Evolutionary conservation across 1,140 invertebrate species (phyloP).

Genomic region (Cotesia vestalis): DNA sequence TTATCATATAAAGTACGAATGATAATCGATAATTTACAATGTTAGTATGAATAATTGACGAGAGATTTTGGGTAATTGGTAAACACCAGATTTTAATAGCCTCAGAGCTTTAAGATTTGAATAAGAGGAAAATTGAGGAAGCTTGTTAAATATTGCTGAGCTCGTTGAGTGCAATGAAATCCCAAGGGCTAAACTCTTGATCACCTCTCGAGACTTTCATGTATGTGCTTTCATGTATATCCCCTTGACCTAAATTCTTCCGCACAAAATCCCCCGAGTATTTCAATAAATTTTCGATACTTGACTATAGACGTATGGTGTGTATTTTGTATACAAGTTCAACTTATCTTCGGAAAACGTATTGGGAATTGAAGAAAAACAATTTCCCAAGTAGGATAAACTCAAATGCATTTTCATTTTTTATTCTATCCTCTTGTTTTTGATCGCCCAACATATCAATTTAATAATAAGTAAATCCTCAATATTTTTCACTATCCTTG

Average conservation of each 20-base stretch:
- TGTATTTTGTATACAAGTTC: neutral
- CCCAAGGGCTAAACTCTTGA: constrained; percentile 13
- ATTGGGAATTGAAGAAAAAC: constrained; percentile 7
- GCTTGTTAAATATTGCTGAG: constrained; percentile 27
- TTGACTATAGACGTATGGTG: neutral
- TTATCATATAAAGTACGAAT: no score
- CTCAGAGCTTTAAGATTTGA: neutral
- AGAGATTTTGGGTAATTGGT: no score
- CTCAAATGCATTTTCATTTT: no score
- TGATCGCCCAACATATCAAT: no score
- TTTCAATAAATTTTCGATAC: constrained; percentile 12
- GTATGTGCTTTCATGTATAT: neutral
- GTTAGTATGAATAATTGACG: no score
- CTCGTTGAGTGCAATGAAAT: constrained; percentile 1
- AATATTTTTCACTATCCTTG: no score
- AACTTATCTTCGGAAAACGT: neutral
- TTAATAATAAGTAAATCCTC: no score
- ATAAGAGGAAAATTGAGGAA: neutral
- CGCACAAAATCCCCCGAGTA: neutral
- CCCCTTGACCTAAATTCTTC: constrained; percentile 17
- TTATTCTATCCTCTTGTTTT: no score
- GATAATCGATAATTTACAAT: no score
- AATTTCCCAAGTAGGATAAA: no score
- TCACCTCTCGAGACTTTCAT: constrained; percentile 1
- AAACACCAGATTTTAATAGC: no score